A percentile compares a stretch with the other conserved stretches of the same genome.
These are phyloP conservation scores for Hydrozoanthus tunicans DNA, from an alignment of 64 coral and sea anemone genomes.

Conservation along the genomic window DNA sequence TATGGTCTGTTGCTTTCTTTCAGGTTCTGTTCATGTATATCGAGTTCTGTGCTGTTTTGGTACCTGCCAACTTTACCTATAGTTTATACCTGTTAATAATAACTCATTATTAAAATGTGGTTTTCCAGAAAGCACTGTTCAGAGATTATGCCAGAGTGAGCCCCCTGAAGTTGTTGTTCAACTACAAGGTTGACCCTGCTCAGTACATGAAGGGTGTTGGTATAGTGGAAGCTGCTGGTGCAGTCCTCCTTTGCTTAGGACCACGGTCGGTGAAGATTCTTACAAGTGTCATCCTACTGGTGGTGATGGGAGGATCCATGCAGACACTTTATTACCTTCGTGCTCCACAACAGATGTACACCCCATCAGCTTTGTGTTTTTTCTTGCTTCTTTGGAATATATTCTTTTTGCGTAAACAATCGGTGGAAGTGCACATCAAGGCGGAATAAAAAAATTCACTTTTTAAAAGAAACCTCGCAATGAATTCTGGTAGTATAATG, in stretches of 20 bases:
- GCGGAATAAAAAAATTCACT: constrained; percentile 10
- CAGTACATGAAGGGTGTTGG: constrained; percentile 61
- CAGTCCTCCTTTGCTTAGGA: constrained; percentile 39
- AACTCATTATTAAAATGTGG: constrained; percentile 7
- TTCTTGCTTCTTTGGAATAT: constrained; percentile 59
- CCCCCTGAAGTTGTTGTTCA: constrained; percentile 65
- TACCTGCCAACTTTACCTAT: background rate
- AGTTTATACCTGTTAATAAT: background rate
- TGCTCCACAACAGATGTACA: constrained; percentile 39
- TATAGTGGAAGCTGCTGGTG: constrained; percentile 61
- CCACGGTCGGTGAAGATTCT: constrained; percentile 61
- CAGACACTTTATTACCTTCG: constrained; percentile 54
- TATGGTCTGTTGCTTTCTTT: too few relatives aligned
- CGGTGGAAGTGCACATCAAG: constrained; percentile 3
- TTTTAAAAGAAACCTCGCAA: too few relatives aligned
- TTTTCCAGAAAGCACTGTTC: constrained; percentile 68
- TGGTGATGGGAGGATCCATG: constrained; percentile 63
- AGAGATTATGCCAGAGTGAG: constrained; percentile 60
- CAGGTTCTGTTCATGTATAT: too few relatives aligned
- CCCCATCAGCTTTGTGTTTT: constrained; percentile 46
- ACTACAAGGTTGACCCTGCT: constrained; percentile 53
- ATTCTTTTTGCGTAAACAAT: constrained; percentile 39
- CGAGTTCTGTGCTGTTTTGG: too few relatives aligned
- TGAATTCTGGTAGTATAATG: too few relatives aligned
- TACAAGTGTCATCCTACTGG: constrained; percentile 43